These are phyloP conservation scores for Rafetus swinhoei DNA, from an alignment of 2,113 vertebrate species.

Conservation along the genomic window DNA sequence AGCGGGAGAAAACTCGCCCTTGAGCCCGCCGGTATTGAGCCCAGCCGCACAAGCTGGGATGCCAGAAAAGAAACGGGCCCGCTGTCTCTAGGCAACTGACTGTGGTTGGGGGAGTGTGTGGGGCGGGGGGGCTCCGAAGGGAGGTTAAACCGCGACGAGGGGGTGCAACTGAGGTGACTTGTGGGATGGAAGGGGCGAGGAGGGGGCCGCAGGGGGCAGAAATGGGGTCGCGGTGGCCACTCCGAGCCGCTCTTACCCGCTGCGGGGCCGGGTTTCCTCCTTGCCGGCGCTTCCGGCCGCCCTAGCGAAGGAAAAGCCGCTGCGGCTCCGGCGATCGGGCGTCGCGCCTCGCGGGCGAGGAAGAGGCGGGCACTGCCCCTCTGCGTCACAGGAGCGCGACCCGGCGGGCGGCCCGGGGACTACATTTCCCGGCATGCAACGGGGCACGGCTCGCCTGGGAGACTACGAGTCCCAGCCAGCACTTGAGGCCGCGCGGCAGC, in stretches of 20 bases:
- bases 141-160: not conserved
- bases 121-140: too few species aligned
- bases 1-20: not conserved
- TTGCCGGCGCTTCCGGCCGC: not conserved
- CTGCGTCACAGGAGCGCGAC: not conserved
- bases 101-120: too few species aligned
- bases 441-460: not conserved
- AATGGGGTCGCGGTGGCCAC: too few species aligned
- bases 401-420: not conserved
- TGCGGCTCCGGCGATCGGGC: not conserved
- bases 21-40: not conserved
- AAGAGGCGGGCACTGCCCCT: not conserved
- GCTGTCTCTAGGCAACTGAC: not conserved
- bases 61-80: not conserved
- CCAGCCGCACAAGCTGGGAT: not conserved
- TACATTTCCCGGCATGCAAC: constrained; percentile 47
- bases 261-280: not conserved
- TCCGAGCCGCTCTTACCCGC: constrained; percentile 12
- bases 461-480: not conserved
- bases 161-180: too few species aligned
- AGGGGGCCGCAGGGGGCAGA: too few species aligned
- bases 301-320: not conserved
- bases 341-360: not conserved
- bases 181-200: too few species aligned
- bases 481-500: not conserved